Evolutionary conservation across 2,113 vertebrate genomes (phyloP).

Genomic region (Macquaria australasica): DNA sequence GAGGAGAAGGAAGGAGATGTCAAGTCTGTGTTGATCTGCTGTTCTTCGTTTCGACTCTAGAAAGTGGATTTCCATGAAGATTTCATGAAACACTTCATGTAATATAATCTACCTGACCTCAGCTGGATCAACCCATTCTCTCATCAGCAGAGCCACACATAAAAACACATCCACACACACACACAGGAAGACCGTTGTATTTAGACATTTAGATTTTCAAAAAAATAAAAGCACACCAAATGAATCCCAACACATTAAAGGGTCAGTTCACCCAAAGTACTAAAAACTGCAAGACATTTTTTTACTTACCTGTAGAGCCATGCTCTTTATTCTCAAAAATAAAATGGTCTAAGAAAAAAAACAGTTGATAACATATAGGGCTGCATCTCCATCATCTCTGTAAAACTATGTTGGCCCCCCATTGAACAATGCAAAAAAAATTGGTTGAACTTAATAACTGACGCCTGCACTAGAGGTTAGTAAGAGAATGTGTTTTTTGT

Average conservation of each 20-base stretch:
- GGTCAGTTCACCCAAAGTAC: neutral
- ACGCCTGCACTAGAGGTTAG: neutral
- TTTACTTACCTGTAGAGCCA: neutral
- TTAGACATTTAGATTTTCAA: no score
- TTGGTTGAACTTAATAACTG: neutral
- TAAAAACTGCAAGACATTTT: neutral
- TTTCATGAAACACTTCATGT: slow-evolving; percentile 24
- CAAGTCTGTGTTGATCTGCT: slow-evolving; percentile 14
- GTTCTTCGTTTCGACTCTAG: neutral
- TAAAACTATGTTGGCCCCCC: neutral
- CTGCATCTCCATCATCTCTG: neutral
- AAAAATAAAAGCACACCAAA: neutral
- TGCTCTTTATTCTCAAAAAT: no score
- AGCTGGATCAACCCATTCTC: neutral
- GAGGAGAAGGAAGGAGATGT: slow-evolving; percentile 14
- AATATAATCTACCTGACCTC: slow-evolving; percentile 23
- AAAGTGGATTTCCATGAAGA: slow-evolving; percentile 18
- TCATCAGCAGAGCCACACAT: neutral
- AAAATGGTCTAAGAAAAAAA: no score
- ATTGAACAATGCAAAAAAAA: no score
- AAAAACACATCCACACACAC: no score
- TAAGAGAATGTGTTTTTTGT: neutral
- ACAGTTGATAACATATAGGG: neutral
- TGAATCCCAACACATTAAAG: neutral
- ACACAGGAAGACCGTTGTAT: no score